These are phyloP conservation scores for Exaiptasia diaphana DNA, from an alignment of 64 coral and sea anemone species.

Conservation along the genomic window DNA sequence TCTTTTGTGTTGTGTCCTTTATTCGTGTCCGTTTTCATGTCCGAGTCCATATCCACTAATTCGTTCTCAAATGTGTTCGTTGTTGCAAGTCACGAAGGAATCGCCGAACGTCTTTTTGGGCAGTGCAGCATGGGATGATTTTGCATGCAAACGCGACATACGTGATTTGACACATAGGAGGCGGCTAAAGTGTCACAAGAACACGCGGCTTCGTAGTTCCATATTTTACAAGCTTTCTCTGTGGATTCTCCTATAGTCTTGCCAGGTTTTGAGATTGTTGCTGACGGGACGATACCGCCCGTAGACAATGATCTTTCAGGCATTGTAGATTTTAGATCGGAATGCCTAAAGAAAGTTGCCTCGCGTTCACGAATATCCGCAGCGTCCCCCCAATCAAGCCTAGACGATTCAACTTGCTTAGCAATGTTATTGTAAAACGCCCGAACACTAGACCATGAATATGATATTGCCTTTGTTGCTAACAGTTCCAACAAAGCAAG, in stretches of 20 bases:
- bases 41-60: not conserved
- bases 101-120: not conserved
- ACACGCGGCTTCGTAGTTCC: slow-evolving; percentile 1
- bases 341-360: slow-evolving; percentile 27
- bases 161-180: not conserved
- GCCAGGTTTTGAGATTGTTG: not conserved
- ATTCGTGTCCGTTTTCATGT: not conserved
- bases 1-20: not conserved
- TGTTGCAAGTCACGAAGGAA: not conserved
- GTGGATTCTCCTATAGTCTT: not conserved
- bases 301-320: not conserved
- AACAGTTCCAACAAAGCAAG: not conserved
- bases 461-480: not conserved
- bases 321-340: not conserved
- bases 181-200: not conserved
- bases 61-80: not conserved
- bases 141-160: not conserved
- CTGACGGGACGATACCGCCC: too few species aligned
- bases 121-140: slow-evolving; percentile 19
- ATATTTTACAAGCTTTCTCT: not conserved
- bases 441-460: slow-evolving; percentile 1
- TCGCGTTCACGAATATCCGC: not conserved
- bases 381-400: not conserved
- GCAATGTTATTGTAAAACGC: not conserved
- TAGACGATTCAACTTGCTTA: not conserved